Evolutionary conservation across 2,797 vertebrate species (phyloP).

Genomic region (Gobio occitaniae): DNA sequence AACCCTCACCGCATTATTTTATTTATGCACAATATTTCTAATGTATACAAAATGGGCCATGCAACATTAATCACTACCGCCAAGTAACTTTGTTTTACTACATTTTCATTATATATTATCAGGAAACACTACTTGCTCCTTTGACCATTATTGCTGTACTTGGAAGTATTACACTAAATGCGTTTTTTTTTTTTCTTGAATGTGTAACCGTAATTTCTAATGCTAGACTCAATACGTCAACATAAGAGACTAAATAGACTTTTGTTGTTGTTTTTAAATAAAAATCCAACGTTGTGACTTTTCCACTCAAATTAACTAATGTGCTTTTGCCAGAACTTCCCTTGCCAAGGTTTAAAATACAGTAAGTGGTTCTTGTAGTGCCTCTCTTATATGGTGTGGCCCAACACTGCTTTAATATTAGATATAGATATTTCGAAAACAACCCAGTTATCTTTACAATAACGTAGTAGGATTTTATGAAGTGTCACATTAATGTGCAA

Average conservation of each 20-base stretch:
- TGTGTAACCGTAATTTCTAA: slow-evolving; percentile 40
- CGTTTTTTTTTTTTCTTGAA: slow-evolving; percentile 27
- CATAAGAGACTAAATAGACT: slow-evolving; percentile 11
- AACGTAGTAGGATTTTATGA: slow-evolving; percentile 27
- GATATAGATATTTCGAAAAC: slow-evolving; percentile 28
- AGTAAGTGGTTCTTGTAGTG: slow-evolving; percentile 19
- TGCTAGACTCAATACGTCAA: slow-evolving; percentile 30
- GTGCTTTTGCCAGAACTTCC: slow-evolving; percentile 38
- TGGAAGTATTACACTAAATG: slow-evolving; percentile 52
- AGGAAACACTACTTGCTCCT: slow-evolving; percentile 42
- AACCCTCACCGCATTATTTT: slow-evolving; percentile 41
- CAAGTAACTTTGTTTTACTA: slow-evolving; percentile 40
- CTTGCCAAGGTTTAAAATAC: slow-evolving; percentile 27
- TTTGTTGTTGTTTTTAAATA: slow-evolving; percentile 33
- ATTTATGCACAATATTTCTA: slow-evolving; percentile 51
- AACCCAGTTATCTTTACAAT: slow-evolving; percentile 27
- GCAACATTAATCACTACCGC: slow-evolving; percentile 37
- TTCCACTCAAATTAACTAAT: slow-evolving; percentile 7
- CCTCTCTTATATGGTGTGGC: slow-evolving; percentile 17
- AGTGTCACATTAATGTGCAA: slow-evolving; percentile 49
- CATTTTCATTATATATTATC: slow-evolving; percentile 43
- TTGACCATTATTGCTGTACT: slow-evolving; percentile 40
- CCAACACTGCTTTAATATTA: slow-evolving; percentile 20
- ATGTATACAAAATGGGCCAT: slow-evolving; percentile 35
- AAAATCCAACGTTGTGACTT: slow-evolving; percentile 30